These are phyloP conservation scores for Pantelozetes paolii DNA, from an alignment of 2,888 invertebrate species.

Conservation along the genomic window DNA sequence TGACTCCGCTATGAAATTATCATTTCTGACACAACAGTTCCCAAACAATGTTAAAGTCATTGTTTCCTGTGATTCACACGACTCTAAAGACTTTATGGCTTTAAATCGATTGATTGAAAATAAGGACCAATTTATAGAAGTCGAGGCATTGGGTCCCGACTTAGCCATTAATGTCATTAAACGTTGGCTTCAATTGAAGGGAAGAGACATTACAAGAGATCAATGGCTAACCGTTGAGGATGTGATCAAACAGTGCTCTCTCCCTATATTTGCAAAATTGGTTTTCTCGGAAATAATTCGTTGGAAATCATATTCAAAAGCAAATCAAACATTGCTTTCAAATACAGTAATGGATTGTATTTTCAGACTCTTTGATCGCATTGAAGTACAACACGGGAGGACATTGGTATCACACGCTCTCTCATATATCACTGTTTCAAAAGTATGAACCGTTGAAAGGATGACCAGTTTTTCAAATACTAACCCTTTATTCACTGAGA, in stretches of 20 bases:
- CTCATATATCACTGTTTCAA: conserved; percentile 95
- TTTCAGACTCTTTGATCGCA: conserved; percentile 90
- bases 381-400: conserved; percentile 90
- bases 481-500: too few relatives aligned
- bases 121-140: conserved; percentile 82
- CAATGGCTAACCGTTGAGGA: conserved; percentile 93
- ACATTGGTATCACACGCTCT: conserved; percentile 86
- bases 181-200: conserved; percentile 82
- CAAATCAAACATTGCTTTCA: conserved; percentile 59
- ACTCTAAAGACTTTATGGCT: conserved; percentile 79
- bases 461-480: not conserved
- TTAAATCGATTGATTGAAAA: conserved; percentile 80
- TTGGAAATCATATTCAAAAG: conserved; percentile 91
- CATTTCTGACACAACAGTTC: conserved; percentile 88
- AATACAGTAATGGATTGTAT: conserved; percentile 95
- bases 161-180: conserved; percentile 86
- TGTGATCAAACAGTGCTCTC: conserved; percentile 83
- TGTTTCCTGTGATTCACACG: conserved; percentile 83
- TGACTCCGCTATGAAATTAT: conserved; percentile 80
- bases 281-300: conserved; percentile 95
- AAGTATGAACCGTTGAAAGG: conserved; percentile 4
- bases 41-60: conserved; percentile 88
- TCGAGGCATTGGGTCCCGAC: conserved; percentile 74
- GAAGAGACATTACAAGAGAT: conserved; percentile 80
- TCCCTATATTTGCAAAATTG: conserved; percentile 94